Conservation (phyloP, 2,113 vertebrate species). For the Eubucco bourcierii region DNA sequence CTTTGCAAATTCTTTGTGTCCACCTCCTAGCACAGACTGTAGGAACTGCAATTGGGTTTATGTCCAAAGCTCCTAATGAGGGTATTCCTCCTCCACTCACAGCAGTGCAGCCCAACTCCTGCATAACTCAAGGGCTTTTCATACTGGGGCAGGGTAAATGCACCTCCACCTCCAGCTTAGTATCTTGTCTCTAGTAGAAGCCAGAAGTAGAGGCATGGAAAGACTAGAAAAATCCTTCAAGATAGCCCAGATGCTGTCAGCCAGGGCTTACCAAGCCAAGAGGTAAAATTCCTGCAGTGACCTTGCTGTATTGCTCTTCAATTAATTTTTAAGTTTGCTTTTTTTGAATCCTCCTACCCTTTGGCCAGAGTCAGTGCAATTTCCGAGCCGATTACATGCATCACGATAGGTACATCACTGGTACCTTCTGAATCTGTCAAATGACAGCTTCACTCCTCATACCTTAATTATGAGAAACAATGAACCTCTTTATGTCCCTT, state of each 20-base stretch:
- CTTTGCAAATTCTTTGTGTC: background rate
- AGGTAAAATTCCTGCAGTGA: background rate
- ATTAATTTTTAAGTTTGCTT: background rate
- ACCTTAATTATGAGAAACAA: constrained; percentile 7
- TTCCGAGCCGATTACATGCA: background rate
- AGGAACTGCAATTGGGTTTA: background rate
- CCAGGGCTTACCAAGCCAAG: background rate
- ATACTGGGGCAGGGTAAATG: background rate
- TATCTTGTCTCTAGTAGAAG: background rate
- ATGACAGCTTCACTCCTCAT: background rate
- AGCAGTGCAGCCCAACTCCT: background rate
- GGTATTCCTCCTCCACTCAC: background rate
- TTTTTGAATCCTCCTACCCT: background rate
- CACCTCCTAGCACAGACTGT: background rate
- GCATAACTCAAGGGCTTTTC: background rate
- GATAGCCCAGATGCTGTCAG: background rate
- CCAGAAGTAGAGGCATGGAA: background rate
- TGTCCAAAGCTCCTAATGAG: background rate
- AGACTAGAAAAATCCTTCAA: background rate
- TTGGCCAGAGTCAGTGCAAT: background rate
- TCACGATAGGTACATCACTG: background rate
- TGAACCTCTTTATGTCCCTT: background rate
- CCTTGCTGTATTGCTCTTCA: background rate
- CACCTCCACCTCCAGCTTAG: background rate
- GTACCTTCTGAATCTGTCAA: background rate